A percentile compares a stretch with the other conserved stretches of the same genome.
phyloP scores from a whole-genome alignment of 2,797 vertebrate species.

The Sebastes jordani region DNA sequence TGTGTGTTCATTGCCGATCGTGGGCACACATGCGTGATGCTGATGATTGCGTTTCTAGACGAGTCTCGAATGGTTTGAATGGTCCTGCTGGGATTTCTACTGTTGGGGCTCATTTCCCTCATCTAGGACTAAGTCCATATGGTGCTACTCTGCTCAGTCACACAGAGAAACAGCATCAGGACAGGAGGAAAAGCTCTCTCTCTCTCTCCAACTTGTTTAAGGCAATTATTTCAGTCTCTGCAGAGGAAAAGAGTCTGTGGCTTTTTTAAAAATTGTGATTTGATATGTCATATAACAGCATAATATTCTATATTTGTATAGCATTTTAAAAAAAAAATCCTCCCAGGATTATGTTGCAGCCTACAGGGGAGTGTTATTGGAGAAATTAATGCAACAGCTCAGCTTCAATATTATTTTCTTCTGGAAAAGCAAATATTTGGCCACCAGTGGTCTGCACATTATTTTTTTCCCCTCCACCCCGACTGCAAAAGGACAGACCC shows the following conservation, averaged over 20 bases:
- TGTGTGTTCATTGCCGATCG: constrained; percentile 14
- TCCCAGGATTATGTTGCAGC: neutral
- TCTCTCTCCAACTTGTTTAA: constrained; percentile 33
- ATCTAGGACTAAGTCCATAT: constrained; percentile 72
- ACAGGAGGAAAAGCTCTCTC: constrained; percentile 16
- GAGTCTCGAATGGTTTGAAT: constrained; percentile 49
- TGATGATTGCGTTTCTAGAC: constrained; percentile 51
- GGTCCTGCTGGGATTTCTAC: constrained; percentile 68
- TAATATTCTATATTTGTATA: neutral
- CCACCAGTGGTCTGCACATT: constrained; percentile 28
- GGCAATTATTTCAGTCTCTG: constrained; percentile 22
- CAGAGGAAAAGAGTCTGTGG: neutral
- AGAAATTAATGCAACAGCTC: neutral
- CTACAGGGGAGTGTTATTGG: neutral
- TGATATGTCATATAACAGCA: neutral
- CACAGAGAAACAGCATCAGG: constrained; percentile 57
- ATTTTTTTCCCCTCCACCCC: constrained; percentile 5
- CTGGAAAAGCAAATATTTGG: constrained; percentile 40
- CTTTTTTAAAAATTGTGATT: neutral
- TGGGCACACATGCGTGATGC: constrained; percentile 53
- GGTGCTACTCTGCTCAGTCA: constrained; percentile 60
- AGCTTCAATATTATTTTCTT: neutral
- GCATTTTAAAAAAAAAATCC: neutral
- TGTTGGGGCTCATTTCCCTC: constrained; percentile 71
- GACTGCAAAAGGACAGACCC: constrained; percentile 33